Evolutionary conservation across 1,140 invertebrate species (phyloP).

Genomic region (Delia radicum): DNA sequence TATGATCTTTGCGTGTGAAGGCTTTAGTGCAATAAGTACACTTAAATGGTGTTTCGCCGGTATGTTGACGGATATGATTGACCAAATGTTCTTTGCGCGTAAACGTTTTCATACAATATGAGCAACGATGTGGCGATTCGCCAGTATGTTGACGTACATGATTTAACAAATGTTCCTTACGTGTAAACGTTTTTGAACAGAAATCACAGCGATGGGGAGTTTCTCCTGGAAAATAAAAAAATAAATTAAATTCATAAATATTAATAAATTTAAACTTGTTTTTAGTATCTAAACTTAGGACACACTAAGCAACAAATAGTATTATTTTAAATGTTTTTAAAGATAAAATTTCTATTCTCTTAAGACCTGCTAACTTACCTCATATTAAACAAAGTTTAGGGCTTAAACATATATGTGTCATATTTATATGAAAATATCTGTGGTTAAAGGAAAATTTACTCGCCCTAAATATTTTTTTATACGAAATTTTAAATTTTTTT

Average conservation of each 20-base stretch:
- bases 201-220: constrained; percentile 84
- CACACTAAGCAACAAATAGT: too few species aligned
- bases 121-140: constrained; percentile 61
- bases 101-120: constrained; percentile 73
- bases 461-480: too few species aligned
- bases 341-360: too few species aligned
- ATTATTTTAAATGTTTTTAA: too few species aligned
- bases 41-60: constrained; percentile 79
- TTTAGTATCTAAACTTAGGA: too few species aligned
- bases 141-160: constrained; percentile 79
- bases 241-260: not conserved
- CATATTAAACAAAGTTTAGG: too few species aligned
- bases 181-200: constrained; percentile 80
- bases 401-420: too few species aligned
- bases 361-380: too few species aligned
- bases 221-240: constrained; percentile 62
- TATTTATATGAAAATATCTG: too few species aligned
- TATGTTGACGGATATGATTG: constrained; percentile 79
- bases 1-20: constrained; percentile 80
- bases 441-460: too few species aligned
- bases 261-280: too few species aligned
- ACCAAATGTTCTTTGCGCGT: constrained; percentile 77
- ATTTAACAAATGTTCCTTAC: constrained; percentile 79
- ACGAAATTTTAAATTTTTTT: too few species aligned
- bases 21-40: constrained; percentile 85